phyloP scores from a whole-genome alignment of 2,797 vertebrate genomes.

The Todus mexicanus region DNA sequence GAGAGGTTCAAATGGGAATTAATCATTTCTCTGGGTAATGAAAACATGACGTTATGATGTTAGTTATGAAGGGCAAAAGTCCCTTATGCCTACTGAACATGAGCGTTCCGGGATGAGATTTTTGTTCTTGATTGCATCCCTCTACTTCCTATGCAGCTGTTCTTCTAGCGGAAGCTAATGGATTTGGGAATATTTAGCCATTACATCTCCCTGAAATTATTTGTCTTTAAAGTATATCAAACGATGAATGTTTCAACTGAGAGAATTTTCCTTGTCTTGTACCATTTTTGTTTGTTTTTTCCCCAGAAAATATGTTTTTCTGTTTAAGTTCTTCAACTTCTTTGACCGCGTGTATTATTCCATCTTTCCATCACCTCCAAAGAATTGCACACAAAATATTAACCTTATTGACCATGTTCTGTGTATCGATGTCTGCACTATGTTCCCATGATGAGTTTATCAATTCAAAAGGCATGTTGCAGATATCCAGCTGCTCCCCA shows the following conservation, averaged over 20 bases:
- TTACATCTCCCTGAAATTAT: constrained; percentile 5
- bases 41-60: neutral
- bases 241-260: neutral
- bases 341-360: neutral
- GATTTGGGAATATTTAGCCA: constrained; percentile 34
- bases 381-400: neutral
- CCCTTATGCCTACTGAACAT: neutral
- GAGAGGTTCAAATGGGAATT: neutral
- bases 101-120: neutral
- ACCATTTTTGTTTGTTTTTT: neutral
- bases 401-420: neutral
- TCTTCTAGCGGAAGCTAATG: neutral
- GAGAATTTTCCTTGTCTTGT: neutral
- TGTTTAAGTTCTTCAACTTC: neutral
- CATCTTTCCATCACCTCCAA: neutral
- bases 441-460: neutral
- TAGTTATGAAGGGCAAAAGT: neutral
- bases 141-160: neutral
- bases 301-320: neutral
- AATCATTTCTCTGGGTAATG: neutral
- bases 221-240: neutral
- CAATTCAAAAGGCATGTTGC: neutral
- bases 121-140: constrained; percentile 7
- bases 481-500: neutral
- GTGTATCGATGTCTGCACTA: neutral